Evolutionary conservation across 2,888 invertebrate genomes (phyloP).

Genomic region (Scaptomyza polygonia): DNA sequence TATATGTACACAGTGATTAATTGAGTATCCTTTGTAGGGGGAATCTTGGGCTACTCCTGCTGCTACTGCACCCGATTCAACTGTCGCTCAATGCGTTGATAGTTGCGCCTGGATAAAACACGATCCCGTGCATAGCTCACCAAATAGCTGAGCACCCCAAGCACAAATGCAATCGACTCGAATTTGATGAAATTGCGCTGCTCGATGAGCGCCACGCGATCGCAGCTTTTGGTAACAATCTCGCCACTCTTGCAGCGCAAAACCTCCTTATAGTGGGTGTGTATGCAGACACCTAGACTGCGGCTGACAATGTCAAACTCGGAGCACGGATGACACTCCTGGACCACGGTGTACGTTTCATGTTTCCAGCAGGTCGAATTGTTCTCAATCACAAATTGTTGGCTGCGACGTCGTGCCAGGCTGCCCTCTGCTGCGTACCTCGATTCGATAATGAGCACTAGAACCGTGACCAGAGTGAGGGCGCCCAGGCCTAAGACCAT

Average conservation of each 20-base stretch:
- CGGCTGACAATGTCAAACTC: slow-evolving; percentile 93
- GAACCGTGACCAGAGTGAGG: slow-evolving; percentile 91
- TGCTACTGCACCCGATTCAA: slow-evolving; percentile 78
- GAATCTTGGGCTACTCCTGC: neutral
- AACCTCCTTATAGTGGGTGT: slow-evolving; percentile 93
- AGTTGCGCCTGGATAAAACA: slow-evolving; percentile 75
- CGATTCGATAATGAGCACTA: slow-evolving; percentile 93
- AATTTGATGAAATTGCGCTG: slow-evolving; percentile 88
- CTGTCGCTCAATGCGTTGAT: slow-evolving; percentile 80
- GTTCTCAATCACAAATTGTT: slow-evolving; percentile 89
- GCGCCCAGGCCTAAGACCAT: slow-evolving; percentile 92
- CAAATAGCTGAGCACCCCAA: slow-evolving; percentile 78
- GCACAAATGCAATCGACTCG: slow-evolving; percentile 73
- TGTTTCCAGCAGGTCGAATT: slow-evolving; percentile 91
- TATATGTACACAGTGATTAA: slow-evolving; percentile 42
- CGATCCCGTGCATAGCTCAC: slow-evolving; percentile 81
- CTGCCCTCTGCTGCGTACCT: slow-evolving; percentile 82
- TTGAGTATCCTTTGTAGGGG: slow-evolving; percentile 60
- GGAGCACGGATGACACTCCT: slow-evolving; percentile 94
- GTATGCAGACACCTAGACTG: slow-evolving; percentile 92
- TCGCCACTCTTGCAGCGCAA: slow-evolving; percentile 92
- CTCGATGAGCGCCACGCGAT: slow-evolving; percentile 92
- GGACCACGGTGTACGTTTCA: slow-evolving; percentile 88
- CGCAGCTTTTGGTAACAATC: slow-evolving; percentile 93
- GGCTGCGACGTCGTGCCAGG: slow-evolving; percentile 59